Evolutionary conservation across 2,888 invertebrate genomes (phyloP).

Genomic region (Spialia ferax): DNA sequence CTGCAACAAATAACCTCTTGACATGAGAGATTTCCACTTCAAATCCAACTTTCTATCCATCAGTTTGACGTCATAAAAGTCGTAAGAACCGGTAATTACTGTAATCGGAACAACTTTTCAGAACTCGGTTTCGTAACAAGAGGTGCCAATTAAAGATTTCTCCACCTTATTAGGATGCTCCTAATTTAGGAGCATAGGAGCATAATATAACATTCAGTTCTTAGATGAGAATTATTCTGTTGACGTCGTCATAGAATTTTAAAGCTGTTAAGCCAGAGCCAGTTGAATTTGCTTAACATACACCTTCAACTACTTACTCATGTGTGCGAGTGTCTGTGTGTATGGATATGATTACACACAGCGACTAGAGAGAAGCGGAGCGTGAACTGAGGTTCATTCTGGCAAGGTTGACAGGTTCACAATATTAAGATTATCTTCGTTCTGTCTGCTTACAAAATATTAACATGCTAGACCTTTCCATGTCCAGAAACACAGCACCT

Average conservation of each 20-base stretch:
- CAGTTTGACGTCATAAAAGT: constrained; percentile 20
- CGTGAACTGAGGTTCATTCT: constrained; percentile 49
- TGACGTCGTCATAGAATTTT: not conserved
- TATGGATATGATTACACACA: constrained; percentile 14
- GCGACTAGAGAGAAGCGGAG: constrained; percentile 3
- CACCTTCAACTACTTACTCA: not conserved
- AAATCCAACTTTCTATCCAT: constrained; percentile 28
- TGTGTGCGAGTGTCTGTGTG: not conserved
- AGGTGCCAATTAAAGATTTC: not conserved
- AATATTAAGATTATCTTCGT: constrained; percentile 60
- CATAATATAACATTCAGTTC: too few species aligned
- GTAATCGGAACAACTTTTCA: constrained; percentile 41
- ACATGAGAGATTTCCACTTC: constrained; percentile 5
- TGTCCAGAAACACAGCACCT: not conserved
- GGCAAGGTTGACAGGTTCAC: constrained; percentile 61
- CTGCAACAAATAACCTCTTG: constrained; percentile 25
- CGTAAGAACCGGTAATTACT: constrained; percentile 31
- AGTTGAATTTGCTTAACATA: too few species aligned
- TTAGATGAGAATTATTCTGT: too few species aligned
- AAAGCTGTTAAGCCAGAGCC: not conserved
- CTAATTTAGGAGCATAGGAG: too few species aligned
- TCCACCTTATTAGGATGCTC: not conserved
- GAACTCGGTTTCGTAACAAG: constrained; percentile 51
- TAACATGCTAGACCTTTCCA: not conserved
- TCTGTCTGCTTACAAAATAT: constrained; percentile 44